phyloP scores from a whole-genome alignment of 2,888 invertebrate genomes.

The Ectobius pallidus region DNA sequence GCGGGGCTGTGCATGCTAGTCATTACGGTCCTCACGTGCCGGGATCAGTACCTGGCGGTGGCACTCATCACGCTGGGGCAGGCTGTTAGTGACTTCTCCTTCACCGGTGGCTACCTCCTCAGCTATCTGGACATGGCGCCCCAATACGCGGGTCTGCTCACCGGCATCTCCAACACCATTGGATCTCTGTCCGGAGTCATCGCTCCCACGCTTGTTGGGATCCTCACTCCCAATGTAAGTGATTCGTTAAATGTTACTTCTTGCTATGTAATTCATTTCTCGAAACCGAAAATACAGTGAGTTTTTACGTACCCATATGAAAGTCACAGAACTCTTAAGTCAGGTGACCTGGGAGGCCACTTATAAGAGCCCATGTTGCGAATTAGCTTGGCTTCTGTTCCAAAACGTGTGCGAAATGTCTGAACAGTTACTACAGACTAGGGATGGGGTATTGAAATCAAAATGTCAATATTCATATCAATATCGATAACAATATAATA shows the following conservation, averaged over 20 bases:
- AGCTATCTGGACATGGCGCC: constrained; percentile 58
- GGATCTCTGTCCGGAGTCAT: constrained; percentile 55
- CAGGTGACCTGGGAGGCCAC: too few relatives aligned
- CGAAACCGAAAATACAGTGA: too few relatives aligned
- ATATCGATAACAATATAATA: too few relatives aligned
- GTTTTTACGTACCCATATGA: too few relatives aligned
- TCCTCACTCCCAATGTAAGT: constrained; percentile 52
- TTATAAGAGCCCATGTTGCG: too few relatives aligned
- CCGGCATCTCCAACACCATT: constrained; percentile 56
- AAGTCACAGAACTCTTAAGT: too few relatives aligned
- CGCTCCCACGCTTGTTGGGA: constrained; percentile 53
- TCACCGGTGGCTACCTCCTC: constrained; percentile 56
- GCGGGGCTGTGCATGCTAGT: constrained; percentile 49
- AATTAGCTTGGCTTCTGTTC: too few relatives aligned
- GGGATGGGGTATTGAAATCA: too few relatives aligned
- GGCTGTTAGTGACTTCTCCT: constrained; percentile 52
- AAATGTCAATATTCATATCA: too few relatives aligned
- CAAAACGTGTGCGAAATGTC: too few relatives aligned
- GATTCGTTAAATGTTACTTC: background rate
- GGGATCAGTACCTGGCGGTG: constrained; percentile 51
- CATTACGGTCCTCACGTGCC: constrained; percentile 52
- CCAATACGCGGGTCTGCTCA: constrained; percentile 55
- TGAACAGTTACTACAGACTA: too few relatives aligned
- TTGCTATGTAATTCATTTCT: too few relatives aligned
- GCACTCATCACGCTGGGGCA: constrained; percentile 52